Conservation (phyloP, 92 coral and sea anemone genomes). For the Porites divaricata region DNA sequence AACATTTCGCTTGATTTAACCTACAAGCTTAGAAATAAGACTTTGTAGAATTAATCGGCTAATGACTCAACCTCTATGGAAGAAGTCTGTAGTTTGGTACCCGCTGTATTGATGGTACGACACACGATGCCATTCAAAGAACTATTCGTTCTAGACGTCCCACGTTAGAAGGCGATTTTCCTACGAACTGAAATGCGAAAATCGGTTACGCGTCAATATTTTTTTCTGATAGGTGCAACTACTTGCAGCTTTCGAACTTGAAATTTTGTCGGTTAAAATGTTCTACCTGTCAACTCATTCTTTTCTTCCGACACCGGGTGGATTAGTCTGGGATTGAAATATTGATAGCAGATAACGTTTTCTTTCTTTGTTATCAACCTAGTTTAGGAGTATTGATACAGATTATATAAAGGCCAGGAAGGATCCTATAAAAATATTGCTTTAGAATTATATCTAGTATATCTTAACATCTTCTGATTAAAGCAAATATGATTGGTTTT, state of each 20-base stretch:
- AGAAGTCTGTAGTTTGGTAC: background rate
- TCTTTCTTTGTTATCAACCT: background rate
- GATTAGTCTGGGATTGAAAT: background rate
- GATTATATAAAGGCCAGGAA: background rate
- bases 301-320: constrained; percentile 20
- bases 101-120: background rate
- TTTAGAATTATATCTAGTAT: background rate
- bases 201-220: background rate
- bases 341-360: background rate
- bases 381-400: background rate
- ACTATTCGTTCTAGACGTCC: background rate
- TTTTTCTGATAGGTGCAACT: constrained; percentile 2
- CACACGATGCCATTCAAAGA: no score
- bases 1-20: background rate
- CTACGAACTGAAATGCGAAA: constrained; percentile 1
- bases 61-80: background rate
- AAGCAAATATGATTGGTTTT: no score
- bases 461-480: no score
- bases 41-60: background rate
- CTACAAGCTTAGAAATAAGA: background rate
- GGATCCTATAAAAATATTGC: background rate
- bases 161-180: background rate
- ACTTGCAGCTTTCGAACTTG: background rate
- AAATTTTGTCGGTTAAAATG: background rate
- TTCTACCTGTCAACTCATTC: constrained; percentile 13